These are phyloP conservation scores for Periparus ater DNA, from an alignment of 2,797 vertebrate genomes.

Conservation along the genomic window DNA sequence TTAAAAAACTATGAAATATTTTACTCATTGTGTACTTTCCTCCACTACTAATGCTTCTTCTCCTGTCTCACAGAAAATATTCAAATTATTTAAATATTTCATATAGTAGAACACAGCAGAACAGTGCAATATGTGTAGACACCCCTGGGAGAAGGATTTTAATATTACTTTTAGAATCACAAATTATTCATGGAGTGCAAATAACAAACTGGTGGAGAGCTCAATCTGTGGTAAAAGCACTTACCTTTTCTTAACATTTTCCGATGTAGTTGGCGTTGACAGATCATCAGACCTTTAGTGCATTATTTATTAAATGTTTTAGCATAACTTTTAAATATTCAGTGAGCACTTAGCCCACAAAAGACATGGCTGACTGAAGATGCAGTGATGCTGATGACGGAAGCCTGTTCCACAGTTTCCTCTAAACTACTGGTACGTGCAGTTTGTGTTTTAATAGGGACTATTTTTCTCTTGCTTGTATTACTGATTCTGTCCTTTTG, in stretches of 20 bases:
- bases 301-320: conserved; percentile 60
- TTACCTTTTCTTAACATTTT: conserved; percentile 42
- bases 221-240: conserved; percentile 1
- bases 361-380: conserved; percentile 14
- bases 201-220: neutral
- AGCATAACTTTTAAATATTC: conserved; percentile 39
- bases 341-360: neutral
- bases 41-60: neutral
- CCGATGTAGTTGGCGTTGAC: neutral
- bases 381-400: neutral
- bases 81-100: conserved; percentile 64
- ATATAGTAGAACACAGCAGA: neutral
- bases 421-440: neutral
- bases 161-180: conserved; percentile 53
- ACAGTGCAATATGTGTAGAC: neutral
- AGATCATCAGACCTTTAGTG: conserved; percentile 41
- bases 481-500: neutral
- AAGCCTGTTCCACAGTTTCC: neutral
- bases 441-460: neutral
- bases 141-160: conserved; percentile 38
- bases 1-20: conserved; percentile 16
- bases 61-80: neutral
- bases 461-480: neutral
- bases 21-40: neutral
- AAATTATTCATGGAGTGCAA: conserved; percentile 53